Base-by-base conservation (phyloP, 2,888 invertebrate species). In the Nemurella pictetii region DNA sequence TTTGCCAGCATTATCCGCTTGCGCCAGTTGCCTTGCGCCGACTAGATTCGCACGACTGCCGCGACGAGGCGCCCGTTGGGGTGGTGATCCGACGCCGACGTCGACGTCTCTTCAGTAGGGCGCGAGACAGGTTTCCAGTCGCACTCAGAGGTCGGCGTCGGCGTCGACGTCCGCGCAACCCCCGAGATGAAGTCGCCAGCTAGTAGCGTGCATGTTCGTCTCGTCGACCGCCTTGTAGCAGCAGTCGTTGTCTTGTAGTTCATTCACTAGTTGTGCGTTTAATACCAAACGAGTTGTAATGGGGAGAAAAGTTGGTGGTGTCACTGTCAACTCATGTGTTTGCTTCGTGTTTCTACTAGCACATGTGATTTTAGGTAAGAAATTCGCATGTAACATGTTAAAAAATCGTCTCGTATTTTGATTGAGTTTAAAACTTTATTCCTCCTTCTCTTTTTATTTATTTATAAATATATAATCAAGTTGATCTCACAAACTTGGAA, bases 41-140 rank as follows among this genome's bases (percentile, higher is more conserved):
- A 12, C 9, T 1, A 20, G 55, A 1, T 55, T 55, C 5, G 20
- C 55, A 1, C 3, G 12, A 12, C 55, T 12, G 15, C 55, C 55
- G 75, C 75, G 12, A 15, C 75, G 75, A 26, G 75, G 28, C 75
- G 75, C 75, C 75, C 75, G 75, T 75, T 26, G 75, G 26, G 55
- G 55, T 55, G 9, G 9, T 20, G 9, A n/a, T 15, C 3, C 75
- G 75, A 75, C 75, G 75, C 4, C 75, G 25, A 25, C 75, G 5
- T 28, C 26, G 75, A 25, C 20, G 5, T 26, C 75, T 75, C 26
- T 26, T 75, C 75, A 75, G 75, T 75, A 75, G 75, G 26, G 55
- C 55, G 55, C 55, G 55, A 55, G 55, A 20, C n/a, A 55, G 15
- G 55, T 55, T 55, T 55, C 20, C 55, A 12, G 55, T 3, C 55